phyloP scores from a whole-genome alignment of 2,888 invertebrate species.

The Patella depressa region DNA sequence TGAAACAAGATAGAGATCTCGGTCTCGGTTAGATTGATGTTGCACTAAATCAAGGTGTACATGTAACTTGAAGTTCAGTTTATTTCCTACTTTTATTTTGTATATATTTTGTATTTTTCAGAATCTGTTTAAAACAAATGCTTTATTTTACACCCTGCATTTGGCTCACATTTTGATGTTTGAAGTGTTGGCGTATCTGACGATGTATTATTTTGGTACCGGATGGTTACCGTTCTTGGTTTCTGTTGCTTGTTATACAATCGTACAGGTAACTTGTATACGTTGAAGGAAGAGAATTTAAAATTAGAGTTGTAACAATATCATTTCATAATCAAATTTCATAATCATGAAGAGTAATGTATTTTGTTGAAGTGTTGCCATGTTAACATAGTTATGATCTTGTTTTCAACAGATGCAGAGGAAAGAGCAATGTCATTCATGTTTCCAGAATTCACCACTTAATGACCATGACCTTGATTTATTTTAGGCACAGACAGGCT shows the following conservation, averaged over 20 bases:
- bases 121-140: conserved; percentile 64
- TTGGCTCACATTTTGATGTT: conserved; percentile 63
- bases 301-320: not conserved
- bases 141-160: conserved; percentile 58
- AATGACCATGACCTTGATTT: not conserved
- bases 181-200: conserved; percentile 62
- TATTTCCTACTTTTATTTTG: not conserved
- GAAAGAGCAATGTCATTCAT: too few species aligned
- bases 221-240: conserved; percentile 60
- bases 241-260: conserved; percentile 53
- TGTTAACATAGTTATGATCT: too few species aligned
- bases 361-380: too few species aligned
- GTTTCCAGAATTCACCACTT: too few species aligned
- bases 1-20: too few species aligned
- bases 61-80: not conserved
- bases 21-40: too few species aligned
- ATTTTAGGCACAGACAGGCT: conserved; percentile 65
- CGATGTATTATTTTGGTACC: conserved; percentile 60
- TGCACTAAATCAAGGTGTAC: too few species aligned
- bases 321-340: not conserved
- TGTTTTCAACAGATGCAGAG: too few species aligned
- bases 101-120: conserved; percentile 36
- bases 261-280: conserved; percentile 61
- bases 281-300: not conserved
- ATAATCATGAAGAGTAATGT: too few species aligned